phyloP scores from a whole-genome alignment of 2,113 vertebrate species.

The Chlamydotis undulata region DNA sequence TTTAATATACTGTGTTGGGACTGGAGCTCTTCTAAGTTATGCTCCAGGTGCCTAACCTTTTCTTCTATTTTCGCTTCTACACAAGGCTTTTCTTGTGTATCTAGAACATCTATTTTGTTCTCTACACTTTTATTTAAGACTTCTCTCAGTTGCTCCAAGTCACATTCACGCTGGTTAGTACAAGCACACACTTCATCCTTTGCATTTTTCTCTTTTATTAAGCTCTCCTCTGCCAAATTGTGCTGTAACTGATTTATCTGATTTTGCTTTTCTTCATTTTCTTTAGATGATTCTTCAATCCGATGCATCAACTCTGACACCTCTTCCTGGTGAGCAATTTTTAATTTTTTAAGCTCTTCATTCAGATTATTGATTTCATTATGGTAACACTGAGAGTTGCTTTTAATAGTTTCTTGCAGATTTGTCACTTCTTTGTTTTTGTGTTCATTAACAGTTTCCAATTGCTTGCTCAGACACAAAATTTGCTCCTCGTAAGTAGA shows the following conservation, averaged over 20 bases:
- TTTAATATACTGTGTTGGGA: slow-evolving; percentile 89
- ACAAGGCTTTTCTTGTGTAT: background rate
- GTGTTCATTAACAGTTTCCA: slow-evolving; percentile 71
- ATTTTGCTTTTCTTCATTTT: slow-evolving; percentile 81
- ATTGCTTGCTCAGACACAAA: slow-evolving; percentile 73
- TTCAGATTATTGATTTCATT: slow-evolving; percentile 81
- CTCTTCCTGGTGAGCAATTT: slow-evolving; percentile 81
- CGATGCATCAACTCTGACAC: slow-evolving; percentile 79
- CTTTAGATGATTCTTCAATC: slow-evolving; percentile 71
- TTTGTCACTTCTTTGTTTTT: slow-evolving; percentile 73
- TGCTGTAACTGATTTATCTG: slow-evolving; percentile 79
- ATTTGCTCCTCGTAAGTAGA: slow-evolving; percentile 79
- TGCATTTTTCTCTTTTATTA: slow-evolving; percentile 76
- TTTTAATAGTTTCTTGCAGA: slow-evolving; percentile 79
- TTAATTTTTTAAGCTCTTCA: slow-evolving; percentile 79
- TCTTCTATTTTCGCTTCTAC: slow-evolving; percentile 67
- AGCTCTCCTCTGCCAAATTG: slow-evolving; percentile 75
- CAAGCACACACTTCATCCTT: slow-evolving; percentile 66
- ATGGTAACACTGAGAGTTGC: slow-evolving; percentile 76
- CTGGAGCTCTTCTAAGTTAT: slow-evolving; percentile 82
- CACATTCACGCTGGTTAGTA: slow-evolving; percentile 76
- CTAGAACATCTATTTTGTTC: background rate
- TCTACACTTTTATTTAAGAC: slow-evolving; percentile 38
- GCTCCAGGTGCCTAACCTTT: slow-evolving; percentile 73
- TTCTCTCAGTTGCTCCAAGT: slow-evolving; percentile 53